A percentile compares a stretch with the other conserved stretches of the same genome.
phyloP scores from a whole-genome alignment of 1,140 invertebrate species.

The Pseudomyrmex cubaensis region DNA sequence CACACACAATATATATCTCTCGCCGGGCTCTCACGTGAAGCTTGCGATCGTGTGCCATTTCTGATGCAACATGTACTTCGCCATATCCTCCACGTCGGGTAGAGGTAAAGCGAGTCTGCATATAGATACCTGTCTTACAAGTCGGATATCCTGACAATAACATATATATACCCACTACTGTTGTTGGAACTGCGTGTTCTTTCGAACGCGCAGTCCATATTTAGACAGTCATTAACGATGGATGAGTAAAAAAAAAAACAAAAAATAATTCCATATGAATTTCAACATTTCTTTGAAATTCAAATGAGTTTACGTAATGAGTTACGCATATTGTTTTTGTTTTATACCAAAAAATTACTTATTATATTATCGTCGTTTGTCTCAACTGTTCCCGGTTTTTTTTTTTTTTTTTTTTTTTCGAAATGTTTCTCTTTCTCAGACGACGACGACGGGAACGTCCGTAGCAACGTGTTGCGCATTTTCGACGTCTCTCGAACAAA shows the following conservation, averaged over 20 bases:
- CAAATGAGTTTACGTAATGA: too few species aligned
- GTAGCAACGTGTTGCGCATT: constrained; percentile 12
- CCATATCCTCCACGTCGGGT: constrained; percentile 44
- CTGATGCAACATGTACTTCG: constrained; percentile 21
- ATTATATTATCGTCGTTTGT: too few species aligned
- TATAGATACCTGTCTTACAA: constrained; percentile 46
- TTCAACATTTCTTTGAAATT: too few species aligned
- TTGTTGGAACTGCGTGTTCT: constrained; percentile 43
- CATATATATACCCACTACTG: constrained; percentile 35
- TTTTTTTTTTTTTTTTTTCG: too few species aligned
- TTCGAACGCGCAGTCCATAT: neutral
- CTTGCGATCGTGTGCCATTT: neutral
- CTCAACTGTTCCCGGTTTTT: too few species aligned
- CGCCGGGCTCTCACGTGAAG: too few species aligned
- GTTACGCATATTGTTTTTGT: too few species aligned
- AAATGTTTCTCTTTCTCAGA: neutral
- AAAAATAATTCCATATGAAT: too few species aligned
- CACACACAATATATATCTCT: neutral
- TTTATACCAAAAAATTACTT: too few species aligned
- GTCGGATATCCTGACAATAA: constrained; percentile 34
- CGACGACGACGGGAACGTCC: neutral
- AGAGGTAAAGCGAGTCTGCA: constrained; percentile 7
- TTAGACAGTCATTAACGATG: neutral
- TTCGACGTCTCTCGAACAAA: too few species aligned
- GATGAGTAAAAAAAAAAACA: too few species aligned